Evolutionary conservation across 2,113 vertebrate species (phyloP).

Genomic region (Chamaea fasciata): DNA sequence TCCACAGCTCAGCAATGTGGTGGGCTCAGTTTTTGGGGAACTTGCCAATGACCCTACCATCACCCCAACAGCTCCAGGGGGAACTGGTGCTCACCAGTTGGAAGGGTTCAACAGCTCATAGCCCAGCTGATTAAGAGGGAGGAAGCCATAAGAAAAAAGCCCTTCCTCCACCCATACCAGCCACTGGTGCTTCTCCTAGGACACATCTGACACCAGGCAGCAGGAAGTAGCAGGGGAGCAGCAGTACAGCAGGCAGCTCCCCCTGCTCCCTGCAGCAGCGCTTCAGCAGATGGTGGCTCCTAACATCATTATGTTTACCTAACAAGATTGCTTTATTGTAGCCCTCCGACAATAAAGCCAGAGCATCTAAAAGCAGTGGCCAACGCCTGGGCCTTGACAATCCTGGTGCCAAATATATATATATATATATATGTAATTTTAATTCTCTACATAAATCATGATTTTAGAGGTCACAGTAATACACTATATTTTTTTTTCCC

Average conservation of each 20-base stretch:
- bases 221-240: not conserved
- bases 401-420: not conserved
- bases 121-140: not conserved
- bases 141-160: not conserved
- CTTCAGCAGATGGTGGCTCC: conserved; percentile 11
- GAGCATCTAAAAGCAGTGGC: not conserved
- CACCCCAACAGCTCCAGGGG: not conserved
- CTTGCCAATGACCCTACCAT: not conserved
- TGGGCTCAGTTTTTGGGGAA: not conserved
- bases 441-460: not conserved
- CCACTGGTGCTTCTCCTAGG: not conserved
- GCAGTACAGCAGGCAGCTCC: not conserved
- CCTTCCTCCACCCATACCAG: not conserved
- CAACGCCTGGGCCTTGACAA: not conserved
- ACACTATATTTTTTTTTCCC: not conserved
- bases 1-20: rapidly evolving
- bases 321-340: conserved; percentile 19
- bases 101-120: not conserved
- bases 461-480: not conserved
- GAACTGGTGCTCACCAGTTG: not conserved
- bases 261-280: not conserved
- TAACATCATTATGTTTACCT: conserved; percentile 28
- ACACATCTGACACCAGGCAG: not conserved
- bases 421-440: not conserved
- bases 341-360: not conserved